These are phyloP conservation scores for Sturmia bella DNA, from an alignment of 2,888 invertebrate genomes.

Conservation along the genomic window DNA sequence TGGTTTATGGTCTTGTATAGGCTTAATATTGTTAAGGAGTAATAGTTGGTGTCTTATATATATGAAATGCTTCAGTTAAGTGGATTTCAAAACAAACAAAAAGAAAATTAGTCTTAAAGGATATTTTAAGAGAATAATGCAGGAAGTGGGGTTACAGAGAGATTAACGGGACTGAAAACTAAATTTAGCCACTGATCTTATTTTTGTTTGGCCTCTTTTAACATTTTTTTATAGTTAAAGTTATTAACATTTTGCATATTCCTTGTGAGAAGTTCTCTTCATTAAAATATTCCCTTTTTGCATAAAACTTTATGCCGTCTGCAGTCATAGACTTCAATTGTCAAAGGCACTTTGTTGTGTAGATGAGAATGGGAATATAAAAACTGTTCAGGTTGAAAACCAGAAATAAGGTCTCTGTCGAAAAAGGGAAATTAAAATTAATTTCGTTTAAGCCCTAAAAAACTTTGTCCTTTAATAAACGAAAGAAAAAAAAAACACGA, in stretches of 20 bases:
- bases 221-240: too few species aligned
- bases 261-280: too few species aligned
- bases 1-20: slow-evolving; percentile 56
- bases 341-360: not conserved
- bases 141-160: too few species aligned
- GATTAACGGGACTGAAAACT: too few species aligned
- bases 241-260: too few species aligned
- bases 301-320: not conserved
- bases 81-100: slow-evolving; percentile 46
- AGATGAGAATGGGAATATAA: not conserved
- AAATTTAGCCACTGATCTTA: too few species aligned
- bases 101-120: not conserved
- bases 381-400: too few species aligned
- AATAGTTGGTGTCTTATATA: slow-evolving; percentile 40
- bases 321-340: not conserved
- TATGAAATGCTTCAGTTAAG: slow-evolving; percentile 51
- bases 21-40: slow-evolving; percentile 32
- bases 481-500: not conserved
- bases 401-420: not conserved
- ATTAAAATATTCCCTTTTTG: too few species aligned
- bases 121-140: too few species aligned
- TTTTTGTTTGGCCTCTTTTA: too few species aligned
- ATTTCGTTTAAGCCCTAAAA: slow-evolving; percentile 20
- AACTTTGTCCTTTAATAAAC: slow-evolving; percentile 39
- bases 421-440: slow-evolving; percentile 33